phyloP scores from a whole-genome alignment of 2,888 invertebrate species.

The Hypsopygia costalis region DNA sequence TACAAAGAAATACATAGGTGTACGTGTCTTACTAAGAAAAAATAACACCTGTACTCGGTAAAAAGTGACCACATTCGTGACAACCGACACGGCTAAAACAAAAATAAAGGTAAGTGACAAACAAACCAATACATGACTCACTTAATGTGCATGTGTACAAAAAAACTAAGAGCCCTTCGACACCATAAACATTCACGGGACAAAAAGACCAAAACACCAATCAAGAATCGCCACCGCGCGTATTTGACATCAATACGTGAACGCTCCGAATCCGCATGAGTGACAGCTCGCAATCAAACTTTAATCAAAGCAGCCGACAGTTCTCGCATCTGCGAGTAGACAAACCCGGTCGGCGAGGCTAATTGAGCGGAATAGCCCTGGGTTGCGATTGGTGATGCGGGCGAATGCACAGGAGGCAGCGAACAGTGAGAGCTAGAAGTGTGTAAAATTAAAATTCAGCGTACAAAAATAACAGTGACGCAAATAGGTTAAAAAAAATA shows the following conservation, averaged over 20 bases:
- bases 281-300: slow-evolving; percentile 72
- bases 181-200: neutral
- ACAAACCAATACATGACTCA: no score
- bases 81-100: no score
- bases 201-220: slow-evolving; percentile 8
- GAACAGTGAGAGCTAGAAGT: no score
- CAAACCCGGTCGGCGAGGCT: slow-evolving; percentile 50
- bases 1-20: no score
- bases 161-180: neutral
- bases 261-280: slow-evolving; percentile 45
- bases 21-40: no score
- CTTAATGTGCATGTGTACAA: no score
- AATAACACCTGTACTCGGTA: no score
- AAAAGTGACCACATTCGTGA: no score
- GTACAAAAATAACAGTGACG: no score
- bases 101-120: no score
- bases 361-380: slow-evolving; percentile 70
- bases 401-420: slow-evolving; percentile 22
- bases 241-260: slow-evolving; percentile 47
- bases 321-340: slow-evolving; percentile 48
- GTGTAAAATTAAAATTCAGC: no score
- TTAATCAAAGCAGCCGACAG: slow-evolving; percentile 70
- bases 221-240: slow-evolving; percentile 21
- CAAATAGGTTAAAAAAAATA: no score
- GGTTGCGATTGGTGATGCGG: slow-evolving; percentile 29